phyloP scores from a whole-genome alignment of 2,113 vertebrate species.

The Trichomycterus rosablanca region DNA sequence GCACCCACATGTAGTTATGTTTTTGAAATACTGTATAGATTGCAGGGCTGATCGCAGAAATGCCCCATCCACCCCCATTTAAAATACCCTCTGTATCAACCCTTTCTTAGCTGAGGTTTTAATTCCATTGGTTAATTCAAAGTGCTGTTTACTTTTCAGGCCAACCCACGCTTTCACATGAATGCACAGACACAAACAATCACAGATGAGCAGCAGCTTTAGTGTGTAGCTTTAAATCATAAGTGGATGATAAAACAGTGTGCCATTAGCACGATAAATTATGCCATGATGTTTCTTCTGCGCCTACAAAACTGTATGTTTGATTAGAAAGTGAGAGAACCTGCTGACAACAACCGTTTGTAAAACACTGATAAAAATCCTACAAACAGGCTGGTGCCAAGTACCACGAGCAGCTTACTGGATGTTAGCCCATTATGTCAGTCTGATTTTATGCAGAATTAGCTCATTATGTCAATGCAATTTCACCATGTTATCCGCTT shows the following conservation, averaged over 20 bases:
- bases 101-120: too few species aligned
- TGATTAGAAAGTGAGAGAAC: conserved; percentile 5
- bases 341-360: neutral
- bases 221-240: neutral
- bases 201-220: conserved; percentile 7
- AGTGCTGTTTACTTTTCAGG: too few species aligned
- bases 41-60: too few species aligned
- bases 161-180: too few species aligned
- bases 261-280: neutral
- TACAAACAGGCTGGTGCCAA: neutral
- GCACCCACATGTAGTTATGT: too few species aligned
- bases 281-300: neutral
- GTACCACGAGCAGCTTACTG: neutral
- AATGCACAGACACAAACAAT: conserved; percentile 5
- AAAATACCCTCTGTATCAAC: too few species aligned
- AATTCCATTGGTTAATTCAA: too few species aligned
- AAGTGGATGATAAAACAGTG: neutral
- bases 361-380: neutral
- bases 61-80: too few species aligned
- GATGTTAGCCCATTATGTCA: neutral
- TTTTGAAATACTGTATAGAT: too few species aligned
- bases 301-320: neutral
- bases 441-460: conserved; percentile 4
- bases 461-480: neutral
- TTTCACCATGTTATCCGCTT: neutral